Evolutionary conservation across 2,888 invertebrate genomes (phyloP), one percentile per base, ranked within the genome.

Genomic region (Nomada ruficornis): DNA sequence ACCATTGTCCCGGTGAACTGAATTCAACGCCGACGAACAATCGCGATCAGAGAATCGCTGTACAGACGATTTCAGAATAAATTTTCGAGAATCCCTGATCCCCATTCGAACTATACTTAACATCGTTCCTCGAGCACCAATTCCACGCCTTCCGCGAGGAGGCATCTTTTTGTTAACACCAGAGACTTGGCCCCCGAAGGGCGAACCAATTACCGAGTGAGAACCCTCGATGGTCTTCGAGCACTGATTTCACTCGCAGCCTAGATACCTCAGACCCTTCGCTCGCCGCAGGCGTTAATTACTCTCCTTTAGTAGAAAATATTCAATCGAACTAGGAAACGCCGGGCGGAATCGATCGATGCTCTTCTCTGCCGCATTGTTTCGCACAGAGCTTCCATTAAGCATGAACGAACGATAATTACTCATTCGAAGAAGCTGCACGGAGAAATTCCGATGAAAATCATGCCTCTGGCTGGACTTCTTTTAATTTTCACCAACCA

Each of bases 221-320:
- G 50, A 36, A 15, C 71, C 47, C 57, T 50, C 52, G 65, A 67
- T 72, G 52, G 55, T 26, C 20, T 54, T 69, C 26, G 55, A 62
- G 44, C 67, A 18, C 18, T 13, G 50, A n/a, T 68, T 60, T 64
- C 15, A 7, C 23, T 42, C 18, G 26, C 44, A 68, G 42, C 52
- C 20, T 57, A 63, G 18, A 65, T 29, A 65, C 67, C 70, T 44
- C 52, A 55, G 18, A 23, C 36, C 13, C 1, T 44, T 42, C 26
- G 29, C 20, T 47, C 50, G 54, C 73, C 65, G 55, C 79, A 20
- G 65, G 79, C 74, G 79, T 82, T 79, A 82, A 82, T 82, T 82
- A 74, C 79, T 65, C 72, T 50, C 68, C 65, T 70, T 44, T 44
- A 36, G 42, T 60, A 50, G 69, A 74, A 82, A 80, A 79, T 82